A percentile compares a stretch with the other conserved stretches of the same genome.
Evolutionary conservation across 2,888 invertebrate genomes (phyloP).

Genomic region (Dryomyza anilis): DNA sequence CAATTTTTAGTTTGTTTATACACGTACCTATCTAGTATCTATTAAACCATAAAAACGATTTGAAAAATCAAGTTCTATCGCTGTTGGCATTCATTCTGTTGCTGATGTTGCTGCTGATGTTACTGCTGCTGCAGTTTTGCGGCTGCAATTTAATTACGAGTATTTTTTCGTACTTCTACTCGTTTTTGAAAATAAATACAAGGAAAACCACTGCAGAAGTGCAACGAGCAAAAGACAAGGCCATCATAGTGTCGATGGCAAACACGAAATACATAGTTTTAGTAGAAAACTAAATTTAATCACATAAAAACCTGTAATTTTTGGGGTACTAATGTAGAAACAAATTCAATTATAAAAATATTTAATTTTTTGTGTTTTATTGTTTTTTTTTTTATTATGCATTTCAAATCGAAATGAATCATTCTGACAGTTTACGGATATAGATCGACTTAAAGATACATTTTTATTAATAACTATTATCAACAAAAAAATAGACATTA

Average conservation of each 20-base stretch:
- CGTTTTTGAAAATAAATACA: conserved; percentile 51
- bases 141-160: conserved; percentile 18
- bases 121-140: background rate
- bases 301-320: background rate
- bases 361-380: background rate
- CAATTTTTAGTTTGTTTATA: too few species aligned
- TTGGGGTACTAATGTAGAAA: background rate
- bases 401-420: background rate
- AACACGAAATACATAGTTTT: background rate
- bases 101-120: background rate
- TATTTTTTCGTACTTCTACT: conserved; percentile 3
- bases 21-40: too few species aligned
- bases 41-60: too few species aligned
- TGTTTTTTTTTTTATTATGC: background rate
- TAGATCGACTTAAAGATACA: background rate
- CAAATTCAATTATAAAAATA: background rate
- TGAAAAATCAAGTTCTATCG: too few species aligned
- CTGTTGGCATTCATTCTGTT: conserved; percentile 6
- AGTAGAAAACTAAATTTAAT: background rate
- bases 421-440: background rate
- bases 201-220: conserved; percentile 55
- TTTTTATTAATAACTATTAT: background rate
- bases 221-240: conserved; percentile 31
- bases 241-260: background rate
- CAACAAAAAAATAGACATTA: background rate